Evolutionary conservation across 2,113 vertebrate genomes (phyloP).

Genomic region (Petrocephalus zakoni): DNA sequence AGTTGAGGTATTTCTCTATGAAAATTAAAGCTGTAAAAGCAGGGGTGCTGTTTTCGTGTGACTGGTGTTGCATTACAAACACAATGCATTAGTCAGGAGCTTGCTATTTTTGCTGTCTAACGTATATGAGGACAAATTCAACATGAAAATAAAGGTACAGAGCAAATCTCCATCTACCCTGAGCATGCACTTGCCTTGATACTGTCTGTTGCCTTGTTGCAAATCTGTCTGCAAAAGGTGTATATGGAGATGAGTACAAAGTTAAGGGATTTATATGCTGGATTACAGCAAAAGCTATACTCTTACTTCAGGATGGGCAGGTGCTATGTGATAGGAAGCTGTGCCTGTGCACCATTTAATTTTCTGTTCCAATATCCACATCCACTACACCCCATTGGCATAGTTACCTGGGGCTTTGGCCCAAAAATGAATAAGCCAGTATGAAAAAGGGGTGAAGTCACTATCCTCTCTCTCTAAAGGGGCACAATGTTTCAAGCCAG

Average conservation of each 20-base stretch:
- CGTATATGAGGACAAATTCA: neutral
- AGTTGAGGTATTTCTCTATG: too few relatives aligned
- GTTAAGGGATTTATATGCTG: too few relatives aligned
- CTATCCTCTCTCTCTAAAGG: neutral
- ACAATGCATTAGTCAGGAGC: neutral
- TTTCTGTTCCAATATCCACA: neutral
- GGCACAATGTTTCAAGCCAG: neutral
- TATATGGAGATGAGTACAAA: too few relatives aligned
- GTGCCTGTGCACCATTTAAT: neutral
- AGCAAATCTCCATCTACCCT: neutral
- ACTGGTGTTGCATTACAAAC: neutral
- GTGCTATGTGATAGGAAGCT: neutral
- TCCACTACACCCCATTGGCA: neutral
- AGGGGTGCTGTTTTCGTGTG: neutral
- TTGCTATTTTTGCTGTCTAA: neutral
- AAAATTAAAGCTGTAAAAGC: too few relatives aligned
- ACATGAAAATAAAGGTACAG: neutral
- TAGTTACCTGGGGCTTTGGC: neutral
- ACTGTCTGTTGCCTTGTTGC: neutral
- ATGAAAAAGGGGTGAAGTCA: neutral
- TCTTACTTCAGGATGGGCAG: too few relatives aligned
- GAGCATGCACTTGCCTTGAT: neutral
- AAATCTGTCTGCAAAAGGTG: too few relatives aligned
- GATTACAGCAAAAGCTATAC: too few relatives aligned
- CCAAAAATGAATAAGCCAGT: neutral